These are phyloP conservation scores for Drosophila ironensis DNA, from an alignment of 1,140 invertebrate genomes.

Conservation along the genomic window DNA sequence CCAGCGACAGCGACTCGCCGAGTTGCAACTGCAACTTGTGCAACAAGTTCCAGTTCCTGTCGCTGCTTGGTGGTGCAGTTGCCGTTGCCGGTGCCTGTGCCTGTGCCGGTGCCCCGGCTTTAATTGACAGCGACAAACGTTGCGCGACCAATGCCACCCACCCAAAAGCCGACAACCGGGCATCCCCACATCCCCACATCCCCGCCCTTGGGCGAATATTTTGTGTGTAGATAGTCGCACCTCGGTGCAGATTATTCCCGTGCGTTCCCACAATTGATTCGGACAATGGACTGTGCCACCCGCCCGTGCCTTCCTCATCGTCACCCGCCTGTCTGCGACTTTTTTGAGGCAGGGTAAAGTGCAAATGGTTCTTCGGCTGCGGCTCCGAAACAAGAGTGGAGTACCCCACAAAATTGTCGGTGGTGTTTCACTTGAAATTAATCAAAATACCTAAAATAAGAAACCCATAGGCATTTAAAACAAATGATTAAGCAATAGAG, in stretches of 20 bases:
- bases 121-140: slow-evolving; percentile 77
- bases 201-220: no score
- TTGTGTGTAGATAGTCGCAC: slow-evolving; percentile 1
- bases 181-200: slow-evolving; percentile 18
- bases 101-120: slow-evolving; percentile 41
- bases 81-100: slow-evolving; percentile 24
- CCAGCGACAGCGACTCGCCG: slow-evolving; percentile 26
- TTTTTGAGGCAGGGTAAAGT: slow-evolving; percentile 44
- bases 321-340: slow-evolving; percentile 4
- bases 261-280: slow-evolving; percentile 78
- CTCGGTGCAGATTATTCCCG: slow-evolving; percentile 56
- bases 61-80: slow-evolving; percentile 25
- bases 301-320: neutral
- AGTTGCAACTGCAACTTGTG: slow-evolving; percentile 55
- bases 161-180: slow-evolving; percentile 28
- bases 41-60: slow-evolving; percentile 75
- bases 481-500: no score
- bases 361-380: slow-evolving; percentile 52
- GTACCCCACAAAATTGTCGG: slow-evolving; percentile 12
- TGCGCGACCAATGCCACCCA: slow-evolving; percentile 65
- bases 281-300: slow-evolving; percentile 50
- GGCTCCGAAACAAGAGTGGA: neutral
- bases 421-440: no score
- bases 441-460: no score
- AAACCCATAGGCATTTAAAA: no score